Evolutionary conservation across 2,888 invertebrate genomes (phyloP).

Genomic region (Spicauda simplicius): DNA sequence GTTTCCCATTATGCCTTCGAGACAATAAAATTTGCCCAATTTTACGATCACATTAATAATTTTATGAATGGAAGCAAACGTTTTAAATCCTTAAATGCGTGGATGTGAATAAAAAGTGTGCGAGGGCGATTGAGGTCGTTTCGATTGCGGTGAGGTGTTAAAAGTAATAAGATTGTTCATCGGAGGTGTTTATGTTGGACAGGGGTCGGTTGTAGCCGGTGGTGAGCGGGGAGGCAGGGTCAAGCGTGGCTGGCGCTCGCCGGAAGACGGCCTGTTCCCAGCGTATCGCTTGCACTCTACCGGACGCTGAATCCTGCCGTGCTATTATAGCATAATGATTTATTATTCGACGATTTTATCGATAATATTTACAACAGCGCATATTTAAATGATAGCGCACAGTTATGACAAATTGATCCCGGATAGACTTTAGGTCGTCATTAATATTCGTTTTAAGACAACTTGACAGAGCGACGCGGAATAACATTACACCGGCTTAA

Average conservation of each 20-base stretch:
- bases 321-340: constrained; percentile 38
- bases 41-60: constrained; percentile 85
- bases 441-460: neutral
- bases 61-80: constrained; percentile 84
- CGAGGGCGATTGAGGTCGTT: constrained; percentile 70
- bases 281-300: constrained; percentile 79
- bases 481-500: no score
- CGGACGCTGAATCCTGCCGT: constrained; percentile 67
- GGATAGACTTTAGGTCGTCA: neutral
- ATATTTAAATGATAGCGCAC: neutral
- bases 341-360: constrained; percentile 39
- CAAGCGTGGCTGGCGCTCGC: constrained; percentile 54
- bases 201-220: constrained; percentile 46
- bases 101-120: constrained; percentile 74
- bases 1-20: constrained; percentile 84
- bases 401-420: neutral
- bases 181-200: constrained; percentile 49
- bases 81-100: constrained; percentile 74
- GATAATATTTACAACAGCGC: constrained; percentile 31
- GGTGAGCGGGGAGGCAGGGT: constrained; percentile 35
- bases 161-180: constrained; percentile 56
- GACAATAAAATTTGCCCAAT: constrained; percentile 85
- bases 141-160: constrained; percentile 64
- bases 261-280: constrained; percentile 79
- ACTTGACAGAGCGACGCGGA: no score